Base-by-base conservation (phyloP, 2,888 invertebrate species). In the Clusia tigrina region DNA sequence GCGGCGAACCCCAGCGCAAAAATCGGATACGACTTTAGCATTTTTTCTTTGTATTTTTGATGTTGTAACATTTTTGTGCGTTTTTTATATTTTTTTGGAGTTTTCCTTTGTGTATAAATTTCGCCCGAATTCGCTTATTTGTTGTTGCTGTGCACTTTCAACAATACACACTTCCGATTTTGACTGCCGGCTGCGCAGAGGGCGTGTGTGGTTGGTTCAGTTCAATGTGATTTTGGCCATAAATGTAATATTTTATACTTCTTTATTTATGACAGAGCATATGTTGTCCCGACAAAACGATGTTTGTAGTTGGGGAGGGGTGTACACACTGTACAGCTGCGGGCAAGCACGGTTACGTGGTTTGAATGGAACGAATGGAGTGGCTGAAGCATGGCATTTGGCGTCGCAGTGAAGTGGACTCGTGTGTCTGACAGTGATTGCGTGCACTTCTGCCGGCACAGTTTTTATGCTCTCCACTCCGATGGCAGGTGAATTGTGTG, bases 221-320 rank as follows among this genome's bases (percentile, higher is more conserved):
- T 48, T 48, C 48, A 48, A 48, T 48, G 22, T 48, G 48, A 48
- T 18, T 48, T 48, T 22, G 22, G 6, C 20, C 48, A 48, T 48
- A 48, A 48, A 48, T 22, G 48, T 48, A 20, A 48, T 48, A 48
- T 48, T 48, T 48, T 48, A 48, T 48, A 48, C 22, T 48, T 48
- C 15, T 22, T 48, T 48, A 48, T 48, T 48, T 48, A 48, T 48
- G 48, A 15, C 48, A 48, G n/a, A n/a, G 48, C 48, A 48, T 48
- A 48, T 48, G 48, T 22, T 48, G 48, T 22, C 20, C 48, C 22
- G 48, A 48, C 48, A 48, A 22, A 48, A 18, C 20, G 5, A 22
- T 42, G 42, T 42, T 10, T 42, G n/a, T 42, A 17, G 10, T 15
- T 42, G 42, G 12, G 6, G 42, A n/a, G 42, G 42, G 10, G n/a